These are phyloP conservation scores for Protobothrops flavoviridis DNA, from an alignment of 2,113 vertebrate species.

Conservation along the genomic window DNA sequence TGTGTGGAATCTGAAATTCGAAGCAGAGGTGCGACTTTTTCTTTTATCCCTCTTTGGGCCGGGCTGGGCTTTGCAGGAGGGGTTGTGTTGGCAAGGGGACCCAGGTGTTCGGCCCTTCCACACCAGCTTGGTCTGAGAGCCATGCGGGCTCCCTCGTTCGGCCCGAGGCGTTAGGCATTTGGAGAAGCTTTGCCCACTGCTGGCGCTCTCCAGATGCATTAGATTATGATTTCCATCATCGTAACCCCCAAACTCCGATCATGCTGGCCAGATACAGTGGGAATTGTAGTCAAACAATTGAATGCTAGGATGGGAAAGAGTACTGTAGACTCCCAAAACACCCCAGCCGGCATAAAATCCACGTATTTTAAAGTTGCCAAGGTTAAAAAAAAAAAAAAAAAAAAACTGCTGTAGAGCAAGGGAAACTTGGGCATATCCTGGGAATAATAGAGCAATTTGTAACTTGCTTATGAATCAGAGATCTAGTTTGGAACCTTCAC, in stretches of 20 bases:
- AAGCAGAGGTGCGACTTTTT: neutral
- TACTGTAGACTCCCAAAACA: neutral
- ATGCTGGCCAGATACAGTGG: neutral
- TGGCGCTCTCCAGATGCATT: neutral
- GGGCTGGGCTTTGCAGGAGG: neutral
- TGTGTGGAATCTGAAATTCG: neutral
- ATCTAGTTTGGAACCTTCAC: neutral
- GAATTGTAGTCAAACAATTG: neutral
- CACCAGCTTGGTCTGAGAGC: neutral
- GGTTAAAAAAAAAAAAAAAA: neutral
- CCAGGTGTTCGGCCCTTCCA: neutral
- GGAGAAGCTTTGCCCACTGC: neutral
- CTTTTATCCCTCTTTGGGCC: neutral
- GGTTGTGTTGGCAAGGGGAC: neutral
- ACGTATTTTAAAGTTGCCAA: neutral
- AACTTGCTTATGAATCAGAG: neutral
- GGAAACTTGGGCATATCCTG: neutral
- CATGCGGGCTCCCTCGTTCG: neutral
- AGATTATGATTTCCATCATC: neutral
- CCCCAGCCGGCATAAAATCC: neutral
- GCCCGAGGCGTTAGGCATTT: neutral
- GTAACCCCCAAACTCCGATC: neutral
- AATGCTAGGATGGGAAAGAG: neutral
- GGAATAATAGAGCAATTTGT: neutral
- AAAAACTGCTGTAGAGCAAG: too few species aligned